Evolutionary conservation across 2,888 invertebrate genomes (phyloP), one percentile per base, ranked within the genome.

Genomic region (Scaptomyza cyrtandrae): DNA sequence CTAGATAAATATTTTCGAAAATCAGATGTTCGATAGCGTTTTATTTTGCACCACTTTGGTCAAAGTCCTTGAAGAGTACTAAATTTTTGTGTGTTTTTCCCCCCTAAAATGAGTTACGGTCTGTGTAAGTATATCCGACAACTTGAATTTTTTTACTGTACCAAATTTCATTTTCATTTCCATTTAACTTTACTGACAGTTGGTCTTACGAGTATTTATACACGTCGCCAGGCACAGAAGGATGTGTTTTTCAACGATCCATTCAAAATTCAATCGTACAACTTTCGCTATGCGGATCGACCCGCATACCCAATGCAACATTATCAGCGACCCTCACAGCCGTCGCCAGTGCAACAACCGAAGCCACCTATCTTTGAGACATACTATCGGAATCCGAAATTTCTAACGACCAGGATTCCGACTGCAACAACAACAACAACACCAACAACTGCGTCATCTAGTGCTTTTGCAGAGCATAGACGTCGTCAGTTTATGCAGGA

Each of bases 241-340:
- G 91, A 91, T 70, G 75, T 80, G 9, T 91, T 91, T 52, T 80
- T 77, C 64, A 85, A 83, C 14, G 91, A 91, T 71, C 91, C 91
- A 1, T 91, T 91, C 59, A 91, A 91, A 87, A 85, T 89, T 57
- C 88, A 91, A 48, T 91, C 91, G 43, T 89, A 88, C 49, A 90
- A 89, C 52, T 91, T 91, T 65, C 90, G 75, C 3, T 91, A 91
- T 66, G 91, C 91, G 24, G 90, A 90, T 0, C 71, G 86, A 11
- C 90, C 90, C 1, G 35, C 39, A 19, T 82, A 74, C 52, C 59
- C 71, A 2, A n/a, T 80, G 33, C 80, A 77, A 55, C 69, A 77
- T 6, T 82, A 71, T 33, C 71, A 59, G 16, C 63, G 80, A 6
- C 55, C 74, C 6, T 43, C 71, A 0, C 55, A 65, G 14, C 7